Evolutionary conservation across 2,888 invertebrate genomes (phyloP).

Genomic region (Drosophila longiperda): DNA sequence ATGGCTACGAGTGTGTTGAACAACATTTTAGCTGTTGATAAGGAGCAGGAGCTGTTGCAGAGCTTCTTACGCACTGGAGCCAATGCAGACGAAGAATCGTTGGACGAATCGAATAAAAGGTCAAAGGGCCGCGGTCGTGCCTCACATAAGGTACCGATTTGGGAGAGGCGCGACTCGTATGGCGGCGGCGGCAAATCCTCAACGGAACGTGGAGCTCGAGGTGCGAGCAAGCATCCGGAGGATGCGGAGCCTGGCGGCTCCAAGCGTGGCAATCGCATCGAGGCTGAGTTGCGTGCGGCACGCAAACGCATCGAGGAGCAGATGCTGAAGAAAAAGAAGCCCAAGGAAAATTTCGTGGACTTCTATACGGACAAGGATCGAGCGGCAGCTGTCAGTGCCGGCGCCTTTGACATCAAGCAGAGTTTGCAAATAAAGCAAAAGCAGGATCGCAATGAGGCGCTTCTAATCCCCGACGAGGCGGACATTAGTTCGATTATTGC

Average conservation of each 20-base stretch:
- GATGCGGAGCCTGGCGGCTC: constrained; percentile 52
- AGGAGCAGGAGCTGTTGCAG: constrained; percentile 91
- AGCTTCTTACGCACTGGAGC: constrained; percentile 91
- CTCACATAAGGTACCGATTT: constrained; percentile 60
- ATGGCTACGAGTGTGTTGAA: constrained; percentile 85
- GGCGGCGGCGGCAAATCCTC: constrained; percentile 40
- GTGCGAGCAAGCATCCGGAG: constrained; percentile 56
- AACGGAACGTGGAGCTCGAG: constrained; percentile 49
- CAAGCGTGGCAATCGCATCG: constrained; percentile 77
- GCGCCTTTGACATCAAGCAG: constrained; percentile 93
- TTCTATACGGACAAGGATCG: constrained; percentile 95
- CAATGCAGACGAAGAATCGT: constrained; percentile 86
- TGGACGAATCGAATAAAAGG: constrained; percentile 84
- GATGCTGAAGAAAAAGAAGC: constrained; percentile 80
- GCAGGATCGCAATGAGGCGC: constrained; percentile 89
- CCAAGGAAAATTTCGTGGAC: constrained; percentile 87
- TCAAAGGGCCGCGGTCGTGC: constrained; percentile 63
- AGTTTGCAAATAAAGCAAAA: constrained; percentile 92
- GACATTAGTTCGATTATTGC: constrained; percentile 91
- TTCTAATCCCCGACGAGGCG: constrained; percentile 92
- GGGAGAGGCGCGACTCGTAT: constrained; percentile 69
- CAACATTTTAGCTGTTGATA: constrained; percentile 88
- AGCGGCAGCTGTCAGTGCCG: constrained; percentile 93
- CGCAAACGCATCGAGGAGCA: constrained; percentile 80
- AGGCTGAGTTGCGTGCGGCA: constrained; percentile 72